Conservation (phyloP, 2,113 vertebrate genomes). For the Heterochromis multidens region DNA sequence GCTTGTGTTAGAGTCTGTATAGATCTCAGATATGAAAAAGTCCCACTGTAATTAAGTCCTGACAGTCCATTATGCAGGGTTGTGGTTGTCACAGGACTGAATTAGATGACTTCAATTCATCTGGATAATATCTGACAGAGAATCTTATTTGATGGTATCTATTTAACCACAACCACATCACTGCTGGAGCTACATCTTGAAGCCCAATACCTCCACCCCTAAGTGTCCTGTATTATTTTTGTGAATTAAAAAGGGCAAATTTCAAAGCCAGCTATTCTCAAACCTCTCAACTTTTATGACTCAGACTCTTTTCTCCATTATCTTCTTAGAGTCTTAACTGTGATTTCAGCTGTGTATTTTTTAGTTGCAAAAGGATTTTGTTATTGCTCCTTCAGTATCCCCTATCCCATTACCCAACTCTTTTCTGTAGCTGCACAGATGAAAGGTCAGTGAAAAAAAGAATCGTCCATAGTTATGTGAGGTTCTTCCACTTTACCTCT, state of each 20-base stretch:
- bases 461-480: conserved; percentile 23
- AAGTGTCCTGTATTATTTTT: not conserved
- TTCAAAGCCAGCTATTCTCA: not conserved
- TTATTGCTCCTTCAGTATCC: not conserved
- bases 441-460: conserved; percentile 21
- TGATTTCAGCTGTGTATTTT: not conserved
- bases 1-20: conserved; percentile 51
- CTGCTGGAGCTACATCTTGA: not conserved
- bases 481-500: not conserved
- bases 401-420: not conserved
- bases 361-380: conserved; percentile 2
- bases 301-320: not conserved
- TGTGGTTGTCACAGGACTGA: conserved; percentile 24
- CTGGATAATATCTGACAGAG: conserved; percentile 23
- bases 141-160: not conserved
- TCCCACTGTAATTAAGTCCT: conserved; percentile 59
- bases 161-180: not conserved
- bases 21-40: conserved; percentile 55
- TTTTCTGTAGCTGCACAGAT: not conserved
- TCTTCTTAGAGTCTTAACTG: not conserved
- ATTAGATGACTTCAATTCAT: conserved; percentile 41
- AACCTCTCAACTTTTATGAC: not conserved
- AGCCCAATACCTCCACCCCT: not conserved
- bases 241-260: not conserved
- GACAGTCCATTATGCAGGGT: conserved; percentile 46